phyloP scores from a whole-genome alignment of 2,888 invertebrate genomes.

The Agrilus cyanescens region DNA sequence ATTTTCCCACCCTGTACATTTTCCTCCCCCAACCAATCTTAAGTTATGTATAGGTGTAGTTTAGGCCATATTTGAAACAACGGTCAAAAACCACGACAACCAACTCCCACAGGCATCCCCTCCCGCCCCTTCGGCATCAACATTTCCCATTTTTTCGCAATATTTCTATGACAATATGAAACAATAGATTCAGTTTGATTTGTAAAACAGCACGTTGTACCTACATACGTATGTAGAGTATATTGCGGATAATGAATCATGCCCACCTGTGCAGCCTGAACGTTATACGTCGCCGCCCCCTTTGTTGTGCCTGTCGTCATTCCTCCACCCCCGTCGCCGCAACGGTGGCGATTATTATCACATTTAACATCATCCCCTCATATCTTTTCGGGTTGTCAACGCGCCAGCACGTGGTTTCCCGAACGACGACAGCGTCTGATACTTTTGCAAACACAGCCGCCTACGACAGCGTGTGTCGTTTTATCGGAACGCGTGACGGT shows the following conservation, averaged over 20 bases:
- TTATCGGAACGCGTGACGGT: conserved; percentile 5
- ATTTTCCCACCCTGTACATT: too few relatives aligned
- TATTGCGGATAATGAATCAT: neutral
- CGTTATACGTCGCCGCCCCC: conserved; percentile 17
- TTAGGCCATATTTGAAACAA: too few relatives aligned
- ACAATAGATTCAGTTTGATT: too few relatives aligned
- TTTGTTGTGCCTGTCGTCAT: conserved; percentile 11
- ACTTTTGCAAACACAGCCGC: conserved; percentile 3
- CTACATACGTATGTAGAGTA: too few relatives aligned
- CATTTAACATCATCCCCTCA: conserved; percentile 31
- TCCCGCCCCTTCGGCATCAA: too few relatives aligned
- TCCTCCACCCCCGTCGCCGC: conserved; percentile 17
- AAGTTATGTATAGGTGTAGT: too few relatives aligned
- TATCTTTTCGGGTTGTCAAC: conserved; percentile 29
- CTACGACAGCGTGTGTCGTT: conserved; percentile 6
- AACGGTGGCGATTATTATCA: conserved; percentile 33
- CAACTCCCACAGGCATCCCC: too few relatives aligned
- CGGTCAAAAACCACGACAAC: too few relatives aligned
- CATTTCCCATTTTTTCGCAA: too few relatives aligned
- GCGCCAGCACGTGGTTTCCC: conserved; percentile 29
- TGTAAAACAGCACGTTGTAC: too few relatives aligned
- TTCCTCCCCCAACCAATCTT: too few relatives aligned
- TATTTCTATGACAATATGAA: too few relatives aligned
- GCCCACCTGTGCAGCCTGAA: neutral
- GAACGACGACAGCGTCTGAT: conserved; percentile 10